Conservation (phyloP, 2,113 vertebrate species). For the Pipra filicauda region DNA sequence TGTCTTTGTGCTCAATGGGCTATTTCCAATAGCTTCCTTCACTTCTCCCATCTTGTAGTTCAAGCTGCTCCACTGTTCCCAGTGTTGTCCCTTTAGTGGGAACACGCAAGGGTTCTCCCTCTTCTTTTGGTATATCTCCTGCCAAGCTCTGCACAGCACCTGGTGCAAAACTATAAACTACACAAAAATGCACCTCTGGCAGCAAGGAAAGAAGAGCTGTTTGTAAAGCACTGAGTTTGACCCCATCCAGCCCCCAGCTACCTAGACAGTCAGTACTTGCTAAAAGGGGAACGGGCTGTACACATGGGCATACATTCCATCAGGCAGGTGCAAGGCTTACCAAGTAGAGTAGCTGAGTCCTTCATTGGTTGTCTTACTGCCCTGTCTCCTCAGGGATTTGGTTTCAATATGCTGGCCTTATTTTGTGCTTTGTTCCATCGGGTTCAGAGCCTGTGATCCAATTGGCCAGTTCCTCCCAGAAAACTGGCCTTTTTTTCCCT, state of each 20-base stretch:
- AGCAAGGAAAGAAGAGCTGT: not conserved
- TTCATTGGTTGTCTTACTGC: not conserved
- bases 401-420: not conserved
- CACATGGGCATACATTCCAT: not conserved
- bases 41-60: not conserved
- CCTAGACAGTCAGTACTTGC: not conserved
- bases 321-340: not conserved
- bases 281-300: not conserved
- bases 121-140: not conserved
- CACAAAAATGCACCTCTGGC: not conserved
- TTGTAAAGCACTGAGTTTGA: not conserved
- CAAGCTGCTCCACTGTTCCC: not conserved
- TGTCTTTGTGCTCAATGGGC: not conserved
- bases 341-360: not conserved
- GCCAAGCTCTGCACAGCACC: not conserved
- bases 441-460: slow-evolving; percentile 38
- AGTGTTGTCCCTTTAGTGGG: not conserved
- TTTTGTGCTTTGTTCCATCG: slow-evolving; percentile 53
- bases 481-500: not conserved
- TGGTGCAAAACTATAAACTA: not conserved
- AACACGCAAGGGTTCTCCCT: not conserved
- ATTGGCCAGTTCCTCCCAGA: not conserved
- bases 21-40: not conserved
- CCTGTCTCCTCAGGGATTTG: not conserved
- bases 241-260: not conserved